phyloP scores from a whole-genome alignment of 2,888 invertebrate species.

The Neoitamus cyanurus region DNA sequence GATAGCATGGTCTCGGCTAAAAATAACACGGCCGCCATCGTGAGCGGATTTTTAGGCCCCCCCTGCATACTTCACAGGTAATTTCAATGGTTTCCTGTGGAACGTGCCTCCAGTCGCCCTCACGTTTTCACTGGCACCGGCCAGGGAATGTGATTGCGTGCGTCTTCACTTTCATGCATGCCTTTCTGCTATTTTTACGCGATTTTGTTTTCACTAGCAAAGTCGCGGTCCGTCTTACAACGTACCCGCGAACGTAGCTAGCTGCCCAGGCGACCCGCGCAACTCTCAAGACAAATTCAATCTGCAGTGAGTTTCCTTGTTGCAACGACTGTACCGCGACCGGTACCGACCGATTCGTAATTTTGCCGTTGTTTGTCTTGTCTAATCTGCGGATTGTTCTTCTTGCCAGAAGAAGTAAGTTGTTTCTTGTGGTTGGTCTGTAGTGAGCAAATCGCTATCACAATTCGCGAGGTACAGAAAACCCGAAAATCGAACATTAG shows the following conservation, averaged over 20 bases:
- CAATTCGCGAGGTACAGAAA: neutral
- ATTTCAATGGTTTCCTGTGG: neutral
- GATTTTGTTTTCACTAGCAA: neutral
- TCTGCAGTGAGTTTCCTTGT: neutral
- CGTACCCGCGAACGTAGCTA: constrained; percentile 4
- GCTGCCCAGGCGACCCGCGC: neutral
- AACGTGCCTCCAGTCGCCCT: neutral
- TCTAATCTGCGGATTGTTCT: neutral
- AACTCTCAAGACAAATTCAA: neutral
- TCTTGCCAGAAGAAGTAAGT: neutral
- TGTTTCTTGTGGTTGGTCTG: neutral
- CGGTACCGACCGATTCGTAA: neutral
- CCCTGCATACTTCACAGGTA: neutral
- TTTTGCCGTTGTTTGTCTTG: neutral
- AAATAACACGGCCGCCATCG: neutral
- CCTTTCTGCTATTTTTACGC: neutral
- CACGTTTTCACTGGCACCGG: neutral
- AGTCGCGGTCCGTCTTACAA: neutral
- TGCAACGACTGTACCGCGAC: neutral
- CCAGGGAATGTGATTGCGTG: constrained; percentile 9
- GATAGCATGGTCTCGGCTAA: neutral
- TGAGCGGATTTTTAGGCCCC: neutral
- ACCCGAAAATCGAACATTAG: neutral
- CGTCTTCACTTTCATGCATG: constrained; percentile 12
- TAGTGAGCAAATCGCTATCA: neutral